Base-by-base conservation (phyloP, 2,113 vertebrate genomes). In the Hyperoodon ampullatus region DNA sequence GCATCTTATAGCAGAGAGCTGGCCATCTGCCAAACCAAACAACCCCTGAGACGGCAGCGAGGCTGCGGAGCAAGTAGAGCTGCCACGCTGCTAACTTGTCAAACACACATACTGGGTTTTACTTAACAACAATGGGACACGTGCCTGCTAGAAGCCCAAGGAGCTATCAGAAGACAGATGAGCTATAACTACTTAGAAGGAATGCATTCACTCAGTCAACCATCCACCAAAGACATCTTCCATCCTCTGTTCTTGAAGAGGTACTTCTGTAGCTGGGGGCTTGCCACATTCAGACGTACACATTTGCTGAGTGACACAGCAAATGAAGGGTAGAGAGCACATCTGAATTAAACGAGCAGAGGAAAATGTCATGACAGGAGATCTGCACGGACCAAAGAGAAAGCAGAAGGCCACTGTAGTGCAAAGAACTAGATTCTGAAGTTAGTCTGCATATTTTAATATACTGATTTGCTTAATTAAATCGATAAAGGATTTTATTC, bases 11-110 rank as follows among this genome's bases (percentile, higher is more conserved):
- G 98, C 97, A 97, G 97, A 97, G 97, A 96, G 98, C 96, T 98
- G 98, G 98, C 98, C 72, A 97, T 16, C 33, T 96, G 98, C 98
- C 98, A 98, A 98, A 50, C 98, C 98, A 98, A 98, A 98, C 98
- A 99, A 97, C 97, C 95, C 61, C 86, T 84, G 87, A 98, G 97
- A 95, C 95, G 14, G 84, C 19, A 21, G 87, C 35, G 44, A 80
- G 96, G 96, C 90, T 96, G 44, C 95, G 91, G 33, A 47, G 95
- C 95, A 85, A 97, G 93, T 77, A 80, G 75, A 96, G 97, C 97
- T 96, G 97, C 97, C 90, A 97, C 19, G 21, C 89, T 96, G 98
- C 95, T 97, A 96, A 98, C 98, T 98, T 98, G 98, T 98, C 98
- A 98, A 98, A 98, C 97, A 98, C 23, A 85, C 97, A 97, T 44